phyloP scores from a whole-genome alignment of 2,888 invertebrate genomes.

The Hirtodrosophila alboralis region DNA sequence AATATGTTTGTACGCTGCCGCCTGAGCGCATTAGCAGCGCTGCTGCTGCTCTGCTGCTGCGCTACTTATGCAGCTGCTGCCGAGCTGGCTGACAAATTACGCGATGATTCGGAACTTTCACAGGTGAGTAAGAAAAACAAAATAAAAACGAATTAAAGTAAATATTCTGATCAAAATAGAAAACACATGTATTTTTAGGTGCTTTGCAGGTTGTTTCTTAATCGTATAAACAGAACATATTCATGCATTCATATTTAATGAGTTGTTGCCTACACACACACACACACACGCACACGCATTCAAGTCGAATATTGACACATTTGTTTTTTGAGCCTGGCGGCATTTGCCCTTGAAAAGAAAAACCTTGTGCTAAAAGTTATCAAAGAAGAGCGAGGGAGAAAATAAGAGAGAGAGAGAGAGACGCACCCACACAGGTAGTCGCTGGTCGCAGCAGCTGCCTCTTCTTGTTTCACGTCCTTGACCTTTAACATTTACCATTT shows the following conservation, averaged over 20 bases:
- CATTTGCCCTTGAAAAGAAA: constrained; percentile 66
- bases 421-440: constrained; percentile 58
- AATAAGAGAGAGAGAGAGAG: not conserved
- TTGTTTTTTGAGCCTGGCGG: constrained; percentile 43
- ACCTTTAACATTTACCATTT: constrained; percentile 55
- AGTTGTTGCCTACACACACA: constrained; percentile 18
- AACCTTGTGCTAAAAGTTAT: constrained; percentile 54
- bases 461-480: constrained; percentile 60
- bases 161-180: constrained; percentile 23
- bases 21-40: constrained; percentile 50
- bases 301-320: constrained; percentile 18
- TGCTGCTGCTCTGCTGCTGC: constrained; percentile 56
- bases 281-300: not conserved
- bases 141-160: constrained; percentile 10
- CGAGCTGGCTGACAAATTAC: constrained; percentile 86
- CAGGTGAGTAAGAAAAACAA: constrained; percentile 85
- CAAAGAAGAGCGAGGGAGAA: constrained; percentile 6
- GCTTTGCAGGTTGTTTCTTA: constrained; percentile 40
- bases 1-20: constrained; percentile 48
- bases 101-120: constrained; percentile 88
- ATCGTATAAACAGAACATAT: constrained; percentile 22
- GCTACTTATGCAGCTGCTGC: constrained; percentile 55
- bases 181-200: constrained; percentile 48
- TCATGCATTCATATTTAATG: constrained; percentile 5
- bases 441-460: constrained; percentile 30